Base-by-base conservation (phyloP, 2,797 vertebrate genomes). In the Anolis apletophallus region DNA sequence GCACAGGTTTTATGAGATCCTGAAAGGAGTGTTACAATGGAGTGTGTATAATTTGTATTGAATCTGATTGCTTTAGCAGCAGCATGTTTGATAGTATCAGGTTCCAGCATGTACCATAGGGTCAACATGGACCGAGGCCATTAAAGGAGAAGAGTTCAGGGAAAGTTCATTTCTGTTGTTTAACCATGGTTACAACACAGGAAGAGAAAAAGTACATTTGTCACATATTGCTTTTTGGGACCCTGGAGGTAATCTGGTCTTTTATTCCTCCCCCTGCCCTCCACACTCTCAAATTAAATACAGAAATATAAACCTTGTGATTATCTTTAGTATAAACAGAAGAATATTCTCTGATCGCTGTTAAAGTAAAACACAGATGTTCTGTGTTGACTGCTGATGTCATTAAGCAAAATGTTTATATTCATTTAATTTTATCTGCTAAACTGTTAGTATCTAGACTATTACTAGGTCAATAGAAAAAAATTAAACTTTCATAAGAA, bases 131-230 rank as follows among this genome's bases (percentile, higher is more conserved):
- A 97, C 97, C 96, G 95, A 97, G 96, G 96, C 97, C 97, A 98
- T 98, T 98, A 98, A 98, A 98, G 97, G 97, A 98, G 97, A 96
- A 96, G 96, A 97, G 98, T 99, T 99, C 99, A 99, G 97, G 97
- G 97, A 99, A 99, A 99, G 99, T 99, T 99, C 98, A 99, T 90
- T 91, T 95, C 97, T 98, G 98, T 98, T 99, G 98, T 97, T 98
- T 99, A 98, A 95, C 97, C 95, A 97, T 97, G 96, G 97, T 96
- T 98, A 97, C 97, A 96, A 98, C 98, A 98, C 96, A 97, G 96
- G 95, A 95, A 85, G 84, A 86, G 88, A 76, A 80, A 95, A 91
- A 96, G n/a, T 97, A 95, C 95, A 94, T 95, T 97, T 97, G 96
- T 98, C 97, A 97, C 97, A 96, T 96, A 96, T 97, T 96, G 95